These are phyloP conservation scores for Geopemphigus sp. DNA, from an alignment of 1,140 invertebrate species.

Conservation along the genomic window DNA sequence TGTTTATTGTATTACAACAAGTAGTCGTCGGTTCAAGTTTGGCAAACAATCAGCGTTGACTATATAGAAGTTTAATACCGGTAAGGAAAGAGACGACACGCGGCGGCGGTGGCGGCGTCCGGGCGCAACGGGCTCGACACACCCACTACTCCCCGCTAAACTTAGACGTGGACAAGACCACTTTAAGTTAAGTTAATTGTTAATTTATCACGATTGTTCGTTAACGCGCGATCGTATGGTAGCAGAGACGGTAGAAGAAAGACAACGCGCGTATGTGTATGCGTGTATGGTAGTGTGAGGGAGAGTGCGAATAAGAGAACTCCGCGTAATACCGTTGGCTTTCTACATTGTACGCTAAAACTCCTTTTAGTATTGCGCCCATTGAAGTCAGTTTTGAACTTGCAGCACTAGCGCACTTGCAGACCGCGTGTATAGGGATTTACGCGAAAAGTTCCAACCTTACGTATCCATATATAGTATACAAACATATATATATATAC, in stretches of 20 bases:
- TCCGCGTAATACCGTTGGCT: not conserved
- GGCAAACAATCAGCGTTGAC: slow-evolving; percentile 33
- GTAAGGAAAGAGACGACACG: not conserved
- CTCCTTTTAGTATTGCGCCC: not conserved
- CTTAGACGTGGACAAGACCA: slow-evolving; percentile 19
- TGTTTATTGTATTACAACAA: slow-evolving; percentile 21
- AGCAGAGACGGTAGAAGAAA: too few relatives aligned
- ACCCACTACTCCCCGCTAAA: not conserved
- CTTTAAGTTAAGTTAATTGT: slow-evolving; percentile 44
- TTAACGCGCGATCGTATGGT: not conserved
- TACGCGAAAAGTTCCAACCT: not conserved
- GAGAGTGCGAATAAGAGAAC: too few relatives aligned
- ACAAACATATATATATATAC: too few relatives aligned
- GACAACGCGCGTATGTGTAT: not conserved
- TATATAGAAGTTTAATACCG: slow-evolving; percentile 31
- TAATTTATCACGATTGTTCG: slow-evolving; percentile 45
- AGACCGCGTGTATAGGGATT: not conserved
- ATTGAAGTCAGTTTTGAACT: slow-evolving; percentile 13
- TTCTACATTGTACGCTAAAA: not conserved
- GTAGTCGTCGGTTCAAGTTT: slow-evolving; percentile 37
- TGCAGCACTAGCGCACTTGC: not conserved
- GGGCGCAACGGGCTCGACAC: not conserved
- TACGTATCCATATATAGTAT: too few relatives aligned
- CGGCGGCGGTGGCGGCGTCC: too few relatives aligned
- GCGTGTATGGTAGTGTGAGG: too few relatives aligned